Conservation (phyloP, 2,797 vertebrate species). For the Parauchenoglanis punctatus region DNA sequence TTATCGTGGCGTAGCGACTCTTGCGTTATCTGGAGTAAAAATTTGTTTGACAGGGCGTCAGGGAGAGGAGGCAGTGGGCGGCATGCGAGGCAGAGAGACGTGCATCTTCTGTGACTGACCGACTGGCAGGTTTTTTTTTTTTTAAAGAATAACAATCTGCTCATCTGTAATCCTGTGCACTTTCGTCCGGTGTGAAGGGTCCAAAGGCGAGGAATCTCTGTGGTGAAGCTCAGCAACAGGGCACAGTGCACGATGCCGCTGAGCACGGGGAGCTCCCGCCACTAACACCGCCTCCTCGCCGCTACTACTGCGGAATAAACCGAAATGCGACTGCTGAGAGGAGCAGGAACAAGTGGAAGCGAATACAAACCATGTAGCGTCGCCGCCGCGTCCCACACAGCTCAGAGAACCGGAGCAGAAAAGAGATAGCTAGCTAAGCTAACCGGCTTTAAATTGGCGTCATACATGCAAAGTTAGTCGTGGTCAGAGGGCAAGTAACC, state of each 20-base stretch:
- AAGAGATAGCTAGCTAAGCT: conserved; percentile 69
- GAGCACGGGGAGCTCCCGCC: conserved; percentile 55
- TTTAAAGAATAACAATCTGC: background rate
- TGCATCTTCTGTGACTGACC: conserved; percentile 23
- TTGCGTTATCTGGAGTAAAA: conserved; percentile 61
- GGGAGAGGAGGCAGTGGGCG: conserved; percentile 43
- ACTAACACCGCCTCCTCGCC: conserved; percentile 61
- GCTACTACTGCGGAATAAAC: conserved; percentile 73
- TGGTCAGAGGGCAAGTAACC: conserved; percentile 57
- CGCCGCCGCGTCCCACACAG: conserved; percentile 70
- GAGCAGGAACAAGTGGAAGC: conserved; percentile 67
- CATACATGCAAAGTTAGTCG: conserved; percentile 76
- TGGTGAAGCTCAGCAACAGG: conserved; percentile 76
- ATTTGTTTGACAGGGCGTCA: conserved; percentile 67
- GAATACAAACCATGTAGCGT: conserved; percentile 78
- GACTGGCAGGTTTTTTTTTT: conserved; percentile 57
- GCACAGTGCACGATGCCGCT: conserved; percentile 70
- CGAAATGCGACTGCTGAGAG: conserved; percentile 75
- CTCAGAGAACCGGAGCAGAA: conserved; percentile 70
- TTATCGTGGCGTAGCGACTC: conserved; percentile 69
- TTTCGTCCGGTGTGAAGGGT: conserved; percentile 13
- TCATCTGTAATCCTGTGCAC: background rate
- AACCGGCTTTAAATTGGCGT: conserved; percentile 58
- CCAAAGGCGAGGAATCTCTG: conserved; percentile 57
- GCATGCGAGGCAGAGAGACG: conserved; percentile 48